Base-by-base conservation (phyloP, 2,888 invertebrate species). In the Pachydiplax longipennis region DNA sequence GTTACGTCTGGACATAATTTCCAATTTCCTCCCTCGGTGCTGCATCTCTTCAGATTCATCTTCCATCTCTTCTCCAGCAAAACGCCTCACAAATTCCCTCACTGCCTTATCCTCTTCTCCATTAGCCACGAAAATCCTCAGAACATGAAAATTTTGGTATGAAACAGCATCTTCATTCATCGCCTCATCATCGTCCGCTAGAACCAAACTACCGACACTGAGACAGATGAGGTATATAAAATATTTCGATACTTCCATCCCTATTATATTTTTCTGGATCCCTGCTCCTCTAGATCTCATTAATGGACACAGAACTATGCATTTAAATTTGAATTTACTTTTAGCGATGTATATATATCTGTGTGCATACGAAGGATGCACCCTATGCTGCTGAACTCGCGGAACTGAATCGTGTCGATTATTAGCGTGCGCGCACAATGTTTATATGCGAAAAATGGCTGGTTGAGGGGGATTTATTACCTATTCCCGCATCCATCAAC, bases 1-100 rank as follows among this genome's bases (percentile, higher is more conserved):
- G 25, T 91, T 91, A 13, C 65, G 91, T 44, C 65, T 61, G 15
- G 83, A 37, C 82, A 81, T 61, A 22, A 91, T 31, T 40, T 91
- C 25, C 18, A 81, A 44, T 22, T 44, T 83, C 25, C 2, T 44
- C 10, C 31, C 61, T 22, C 61, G 61, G 61, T 8, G 35, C 18
- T 58, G 31, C 18, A 6, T 12, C 37, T 31, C 73, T 13, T 73
- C 73, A 15, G 15, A 15, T 25, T 31, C 73, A 31, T 73, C 12
- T 31, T 12, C 13, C 13, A 0, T 10, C 10, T 73, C 73, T 31
- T 73, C 73, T 25, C 73, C 90, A n/a, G 2, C 73, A 18, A 44
- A 48, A n/a, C n/a, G 8, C n/a, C 35, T 37, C 65, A 73, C 82
- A n/a, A 65, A 25, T 25, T 80, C 80, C 40, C 44, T 22, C 3